Base-by-base conservation (phyloP, 2,797 vertebrate species). In the Hemitrygon akajei region DNA sequence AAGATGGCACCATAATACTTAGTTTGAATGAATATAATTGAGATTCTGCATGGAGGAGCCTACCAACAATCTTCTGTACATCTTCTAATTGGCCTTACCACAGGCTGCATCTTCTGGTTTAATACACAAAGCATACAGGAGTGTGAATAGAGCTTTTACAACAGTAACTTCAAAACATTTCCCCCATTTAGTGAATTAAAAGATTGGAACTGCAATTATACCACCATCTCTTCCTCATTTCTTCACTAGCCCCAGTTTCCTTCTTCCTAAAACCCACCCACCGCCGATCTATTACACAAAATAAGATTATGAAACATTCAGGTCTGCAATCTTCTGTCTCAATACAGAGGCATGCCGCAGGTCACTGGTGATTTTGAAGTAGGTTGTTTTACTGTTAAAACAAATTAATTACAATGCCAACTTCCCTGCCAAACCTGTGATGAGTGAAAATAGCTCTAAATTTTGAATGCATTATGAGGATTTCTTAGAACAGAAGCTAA, bases 1-100 rank as follows among this genome's bases (percentile, higher is more conserved):
- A 58, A 30, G 91, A 93, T 93, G 91, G 91, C 91, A 93, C 40
- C 34, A 18, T 93, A 93, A 56, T 76, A 7, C 69, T 93, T 20
- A 81, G 18, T 20, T 22, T 81, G 14, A 40, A 81, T 66, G 9
- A 66, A 14, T 66, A 14, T 9, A 66, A 66, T 10, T 9, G 63
- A 66, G 63, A 63, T 3, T 47, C 63, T 14, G 9, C 63, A 66
- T 9, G 9, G 9, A 66, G 22, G 16, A 40, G n/a, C 66, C 3
- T 11, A n/a, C 73, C 87, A 91, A 12, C 30, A 20, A 63, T 47
- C 47, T 47, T 47, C 47, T 3, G 47, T 37, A 18, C 37, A 3
- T 71, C 12, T 9, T 87, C 25, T 2, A 84, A 58, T 84, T 58
- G 14, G 47, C 27, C 30, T 34, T 66, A 5, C 18, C 18, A 34